Evolutionary conservation across 1,140 invertebrate species (phyloP).

Genomic region (Cydia strobilella): DNA sequence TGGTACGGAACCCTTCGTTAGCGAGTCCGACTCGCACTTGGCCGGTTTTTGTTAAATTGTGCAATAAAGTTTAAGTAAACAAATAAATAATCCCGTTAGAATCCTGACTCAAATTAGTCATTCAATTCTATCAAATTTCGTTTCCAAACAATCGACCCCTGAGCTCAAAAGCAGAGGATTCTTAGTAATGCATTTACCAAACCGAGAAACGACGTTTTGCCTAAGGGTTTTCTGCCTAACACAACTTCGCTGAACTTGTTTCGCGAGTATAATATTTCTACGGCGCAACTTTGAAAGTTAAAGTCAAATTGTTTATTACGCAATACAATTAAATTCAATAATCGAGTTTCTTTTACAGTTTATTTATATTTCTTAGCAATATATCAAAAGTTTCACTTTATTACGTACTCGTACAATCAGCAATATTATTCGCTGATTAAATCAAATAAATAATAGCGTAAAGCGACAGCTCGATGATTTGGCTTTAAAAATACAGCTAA

Average conservation of each 20-base stretch:
- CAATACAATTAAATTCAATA: slow-evolving; percentile 13
- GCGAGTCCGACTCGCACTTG: too few relatives aligned
- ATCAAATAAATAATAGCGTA: too few relatives aligned
- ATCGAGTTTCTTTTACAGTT: slow-evolving; percentile 16
- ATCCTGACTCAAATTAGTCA: not conserved
- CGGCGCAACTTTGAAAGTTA: slow-evolving; percentile 12
- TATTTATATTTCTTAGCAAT: not conserved
- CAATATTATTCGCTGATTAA: too few relatives aligned
- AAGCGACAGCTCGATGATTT: too few relatives aligned
- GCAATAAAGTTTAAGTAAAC: too few relatives aligned
- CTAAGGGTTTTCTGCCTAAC: not conserved
- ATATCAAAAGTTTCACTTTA: not conserved
- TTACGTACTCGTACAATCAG: too few relatives aligned
- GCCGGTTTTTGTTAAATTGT: too few relatives aligned
- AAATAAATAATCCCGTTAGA: not conserved
- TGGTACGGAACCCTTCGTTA: too few relatives aligned
- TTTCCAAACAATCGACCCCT: slow-evolving; percentile 11
- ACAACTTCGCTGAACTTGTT: slow-evolving; percentile 25
- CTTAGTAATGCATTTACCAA: not conserved
- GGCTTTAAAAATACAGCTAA: too few relatives aligned
- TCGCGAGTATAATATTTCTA: slow-evolving; percentile 5
- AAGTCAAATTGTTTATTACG: slow-evolving; percentile 20
- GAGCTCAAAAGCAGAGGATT: not conserved
- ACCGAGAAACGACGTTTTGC: not conserved
- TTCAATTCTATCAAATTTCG: not conserved